Percentiles rank a stretch among this genome's conserved stretches.
Conservation (phyloP, 2,113 vertebrate species). For the Cochlearius cochlearius region DNA sequence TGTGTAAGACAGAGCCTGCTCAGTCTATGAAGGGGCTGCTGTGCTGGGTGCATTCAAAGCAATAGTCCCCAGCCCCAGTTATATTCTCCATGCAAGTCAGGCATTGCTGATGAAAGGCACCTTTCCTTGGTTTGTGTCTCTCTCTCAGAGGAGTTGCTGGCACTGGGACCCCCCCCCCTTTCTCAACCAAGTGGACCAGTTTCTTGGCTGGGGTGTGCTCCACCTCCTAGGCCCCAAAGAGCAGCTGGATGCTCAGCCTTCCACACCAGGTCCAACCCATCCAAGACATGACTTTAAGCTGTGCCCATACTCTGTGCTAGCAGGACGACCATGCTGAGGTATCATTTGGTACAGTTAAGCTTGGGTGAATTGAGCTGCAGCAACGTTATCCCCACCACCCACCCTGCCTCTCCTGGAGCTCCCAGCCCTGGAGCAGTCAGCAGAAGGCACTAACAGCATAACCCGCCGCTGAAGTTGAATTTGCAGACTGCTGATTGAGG, state of each 20-base stretch:
- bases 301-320: neutral
- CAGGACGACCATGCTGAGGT: neutral
- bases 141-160: neutral
- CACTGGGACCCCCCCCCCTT: neutral
- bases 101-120: neutral
- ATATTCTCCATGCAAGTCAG: neutral
- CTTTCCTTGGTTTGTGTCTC: neutral
- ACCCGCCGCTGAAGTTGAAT: neutral
- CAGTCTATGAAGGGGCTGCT: neutral
- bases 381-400: rapidly evolving
- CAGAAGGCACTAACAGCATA: neutral
- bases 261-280: neutral
- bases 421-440: neutral
- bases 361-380: neutral
- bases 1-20: neutral
- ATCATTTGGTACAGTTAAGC: neutral
- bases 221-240: neutral
- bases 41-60: neutral
- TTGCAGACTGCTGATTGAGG: neutral
- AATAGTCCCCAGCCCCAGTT: neutral
- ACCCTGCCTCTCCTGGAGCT: neutral
- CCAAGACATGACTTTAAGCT: neutral
- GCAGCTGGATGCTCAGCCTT: neutral
- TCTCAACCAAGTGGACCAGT: neutral
- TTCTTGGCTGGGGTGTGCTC: neutral